phyloP scores from a whole-genome alignment of 2,888 invertebrate genomes.

The Eilema caniola region DNA sequence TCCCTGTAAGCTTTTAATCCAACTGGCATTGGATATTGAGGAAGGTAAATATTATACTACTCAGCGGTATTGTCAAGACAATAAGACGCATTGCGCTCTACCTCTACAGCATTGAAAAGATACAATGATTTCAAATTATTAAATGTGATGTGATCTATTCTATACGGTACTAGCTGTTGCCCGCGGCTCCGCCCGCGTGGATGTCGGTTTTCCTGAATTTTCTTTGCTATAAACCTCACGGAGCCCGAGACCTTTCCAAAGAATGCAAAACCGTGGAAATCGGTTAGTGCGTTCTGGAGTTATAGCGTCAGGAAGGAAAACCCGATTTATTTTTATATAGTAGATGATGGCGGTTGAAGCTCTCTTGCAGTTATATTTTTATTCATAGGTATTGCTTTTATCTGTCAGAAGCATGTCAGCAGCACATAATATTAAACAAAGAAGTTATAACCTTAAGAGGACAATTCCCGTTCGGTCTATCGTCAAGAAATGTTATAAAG shows the following conservation, averaged over 20 bases:
- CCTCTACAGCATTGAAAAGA: background rate
- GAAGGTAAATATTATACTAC: no score
- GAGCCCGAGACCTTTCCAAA: no score
- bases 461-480: no score
- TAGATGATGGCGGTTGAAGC: background rate
- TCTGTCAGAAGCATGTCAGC: background rate
- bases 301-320: no score
- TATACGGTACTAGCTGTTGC: no score
- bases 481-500: no score
- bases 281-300: no score
- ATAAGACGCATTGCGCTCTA: conserved; percentile 9
- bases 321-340: background rate
- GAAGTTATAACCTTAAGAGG: background rate
- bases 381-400: background rate
- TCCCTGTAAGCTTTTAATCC: background rate
- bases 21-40: background rate
- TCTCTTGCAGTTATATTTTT: background rate
- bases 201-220: no score
- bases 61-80: no score
- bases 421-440: background rate
- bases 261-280: no score
- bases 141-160: background rate
- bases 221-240: no score
- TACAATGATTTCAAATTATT: background rate
- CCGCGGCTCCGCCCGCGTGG: no score